Base-by-base conservation (phyloP, 2,113 vertebrate species). In the Siniperca chuatsi region DNA sequence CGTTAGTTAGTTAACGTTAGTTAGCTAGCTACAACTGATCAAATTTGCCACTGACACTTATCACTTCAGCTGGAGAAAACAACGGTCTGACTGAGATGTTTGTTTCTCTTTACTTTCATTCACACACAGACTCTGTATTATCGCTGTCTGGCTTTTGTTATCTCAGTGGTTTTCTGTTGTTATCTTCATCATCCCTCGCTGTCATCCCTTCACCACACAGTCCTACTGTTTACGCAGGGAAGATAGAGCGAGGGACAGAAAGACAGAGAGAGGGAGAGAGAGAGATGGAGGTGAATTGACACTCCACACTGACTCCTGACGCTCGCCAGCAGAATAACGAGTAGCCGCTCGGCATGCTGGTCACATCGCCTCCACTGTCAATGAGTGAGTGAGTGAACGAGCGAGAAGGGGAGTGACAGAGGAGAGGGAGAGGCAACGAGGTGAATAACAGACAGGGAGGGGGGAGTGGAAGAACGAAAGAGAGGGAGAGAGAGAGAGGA, bases 301-400 rank as follows among this genome's bases (percentile, higher is more conserved):
- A 90, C 94, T 94, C 92, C 79, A 79, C 79, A 85, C 90, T 71
- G 87, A 86, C 84, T 84, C 89, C 82, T 58, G 84, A 84, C n/a
- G 75, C 67, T 83, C 48, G 79, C 92, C 60, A 33, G 65, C 84
- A 78, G 93, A 94, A 95, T 94, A 89, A 92, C 73, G 90, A 95
- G 94, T 64, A 94, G 93, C 55, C 25, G 40, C 89, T 95, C 87
- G 70, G 87, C 87, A 95, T 93, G 89, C 93, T 18, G 76, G 78
- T 93, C 94, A 93, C 94, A 90, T 88, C 85, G 8, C 64, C 84
- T 87, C 79, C 84, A 87, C 92, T 84, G 91, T 92, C 89, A 93
- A 93, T 94, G 92, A 90, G 82, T 70, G 90, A 91, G 89, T 15
- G 87, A 89, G 72, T 21, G 81, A 76, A 79, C 33, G 74, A 71